Evolutionary conservation across 2,888 invertebrate species (phyloP).

Genomic region (Phasia obesa): DNA sequence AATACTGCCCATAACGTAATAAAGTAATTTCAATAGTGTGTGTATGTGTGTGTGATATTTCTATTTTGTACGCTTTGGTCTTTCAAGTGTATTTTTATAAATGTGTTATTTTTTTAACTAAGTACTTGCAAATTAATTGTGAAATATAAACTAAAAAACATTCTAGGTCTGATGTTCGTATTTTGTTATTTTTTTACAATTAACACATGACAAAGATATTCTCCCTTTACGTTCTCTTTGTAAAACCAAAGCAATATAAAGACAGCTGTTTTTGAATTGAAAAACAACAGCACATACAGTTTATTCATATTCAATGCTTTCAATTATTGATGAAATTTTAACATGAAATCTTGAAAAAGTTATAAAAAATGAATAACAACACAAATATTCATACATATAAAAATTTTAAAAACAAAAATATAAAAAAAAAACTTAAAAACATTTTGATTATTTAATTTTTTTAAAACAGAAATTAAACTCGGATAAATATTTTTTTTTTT

Average conservation of each 20-base stretch:
- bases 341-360: too few relatives aligned
- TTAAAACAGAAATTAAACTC: too few relatives aligned
- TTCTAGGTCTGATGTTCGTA: not conserved
- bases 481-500: too few relatives aligned
- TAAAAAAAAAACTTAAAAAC: too few relatives aligned
- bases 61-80: conserved; percentile 11
- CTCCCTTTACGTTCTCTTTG: too few relatives aligned
- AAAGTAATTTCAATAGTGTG: conserved; percentile 24
- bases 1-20: conserved; percentile 22
- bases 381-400: too few relatives aligned
- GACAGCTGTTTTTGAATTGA: not conserved
- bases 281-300: not conserved
- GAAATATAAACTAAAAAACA: not conserved
- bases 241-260: too few relatives aligned
- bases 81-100: conserved; percentile 1
- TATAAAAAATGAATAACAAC: too few relatives aligned
- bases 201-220: too few relatives aligned
- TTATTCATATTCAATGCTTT: not conserved
- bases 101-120: not conserved
- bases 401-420: too few relatives aligned
- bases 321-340: too few relatives aligned
- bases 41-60: not conserved
- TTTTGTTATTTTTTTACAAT: not conserved
- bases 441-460: too few relatives aligned
- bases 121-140: not conserved